These are phyloP conservation scores for Athalia circularis DNA, from an alignment of 2,888 invertebrate species.

Conservation along the genomic window DNA sequence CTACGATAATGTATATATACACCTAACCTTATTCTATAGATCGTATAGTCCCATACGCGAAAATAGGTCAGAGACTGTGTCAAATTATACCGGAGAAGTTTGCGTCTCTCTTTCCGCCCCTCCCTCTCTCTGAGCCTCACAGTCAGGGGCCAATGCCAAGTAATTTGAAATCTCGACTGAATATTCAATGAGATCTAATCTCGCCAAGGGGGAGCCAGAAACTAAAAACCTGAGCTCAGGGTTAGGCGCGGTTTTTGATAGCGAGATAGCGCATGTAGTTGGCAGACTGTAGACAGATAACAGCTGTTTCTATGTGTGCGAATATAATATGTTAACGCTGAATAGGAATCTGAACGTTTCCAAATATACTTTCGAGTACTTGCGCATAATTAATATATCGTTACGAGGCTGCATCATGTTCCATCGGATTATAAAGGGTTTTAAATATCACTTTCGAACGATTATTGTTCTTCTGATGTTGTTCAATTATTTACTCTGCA, in stretches of 20 bases:
- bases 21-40: not conserved
- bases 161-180: slow-evolving; percentile 42
- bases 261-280: not conserved
- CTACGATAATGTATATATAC: not conserved
- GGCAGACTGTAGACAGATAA: not conserved
- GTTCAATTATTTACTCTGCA: not conserved
- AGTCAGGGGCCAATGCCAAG: slow-evolving; percentile 32
- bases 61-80: slow-evolving; percentile 38
- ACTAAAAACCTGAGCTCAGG: slow-evolving; percentile 34
- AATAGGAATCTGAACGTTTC: too few relatives aligned
- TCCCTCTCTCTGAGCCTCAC: not conserved
- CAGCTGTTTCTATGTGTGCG: too few relatives aligned
- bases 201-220: slow-evolving; percentile 24
- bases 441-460: too few relatives aligned
- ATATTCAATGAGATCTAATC: slow-evolving; percentile 44
- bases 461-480: too few relatives aligned
- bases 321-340: too few relatives aligned
- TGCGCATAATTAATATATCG: too few relatives aligned
- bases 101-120: slow-evolving; percentile 9
- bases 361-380: too few relatives aligned
- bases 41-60: slow-evolving; percentile 5
- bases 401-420: too few relatives aligned
- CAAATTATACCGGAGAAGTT: slow-evolving; percentile 22
- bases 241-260: slow-evolving; percentile 14
- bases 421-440: too few relatives aligned